These are phyloP conservation scores for Apolygus lucorum DNA, from an alignment of 1,140 invertebrate species.

Conservation along the genomic window DNA sequence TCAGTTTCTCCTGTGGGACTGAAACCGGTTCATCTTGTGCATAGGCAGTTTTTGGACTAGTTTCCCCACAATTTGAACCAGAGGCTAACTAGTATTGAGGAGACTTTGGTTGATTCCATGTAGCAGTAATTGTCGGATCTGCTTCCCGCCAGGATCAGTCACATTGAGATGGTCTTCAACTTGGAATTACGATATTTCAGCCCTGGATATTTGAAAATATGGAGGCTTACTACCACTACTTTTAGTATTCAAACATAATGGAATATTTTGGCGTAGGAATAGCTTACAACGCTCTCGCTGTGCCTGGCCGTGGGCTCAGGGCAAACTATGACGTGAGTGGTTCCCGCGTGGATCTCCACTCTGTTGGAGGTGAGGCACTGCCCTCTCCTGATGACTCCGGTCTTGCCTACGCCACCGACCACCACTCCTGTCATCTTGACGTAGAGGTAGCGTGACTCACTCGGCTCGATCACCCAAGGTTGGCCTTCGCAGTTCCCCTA, in stretches of 20 bases:
- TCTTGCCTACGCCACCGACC: conserved; percentile 39
- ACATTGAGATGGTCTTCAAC: too few relatives aligned
- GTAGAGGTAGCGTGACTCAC: conserved; percentile 54
- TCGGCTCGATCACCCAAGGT: conserved; percentile 71
- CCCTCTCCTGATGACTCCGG: conserved; percentile 39
- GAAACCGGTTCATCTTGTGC: too few relatives aligned
- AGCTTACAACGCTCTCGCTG: conserved; percentile 46
- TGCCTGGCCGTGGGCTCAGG: conserved; percentile 46
- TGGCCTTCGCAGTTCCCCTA: conserved; percentile 65
- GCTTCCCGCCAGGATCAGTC: too few relatives aligned
- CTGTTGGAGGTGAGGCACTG: conserved; percentile 59
- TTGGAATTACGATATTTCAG: too few relatives aligned
- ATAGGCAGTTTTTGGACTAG: too few relatives aligned
- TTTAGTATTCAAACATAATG: not conserved
- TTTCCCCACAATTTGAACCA: too few relatives aligned
- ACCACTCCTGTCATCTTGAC: conserved; percentile 56
- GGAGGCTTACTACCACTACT: too few relatives aligned
- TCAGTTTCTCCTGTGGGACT: too few relatives aligned
- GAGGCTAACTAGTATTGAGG: too few relatives aligned
- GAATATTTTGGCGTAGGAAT: not conserved
- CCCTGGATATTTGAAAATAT: too few relatives aligned
- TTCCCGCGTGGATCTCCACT: conserved; percentile 60
- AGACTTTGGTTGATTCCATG: too few relatives aligned
- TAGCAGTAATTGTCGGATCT: too few relatives aligned
- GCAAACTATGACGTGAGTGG: conserved; percentile 58